Conservation (phyloP, 2,797 vertebrate species). For the Amblyraja radiata region DNA sequence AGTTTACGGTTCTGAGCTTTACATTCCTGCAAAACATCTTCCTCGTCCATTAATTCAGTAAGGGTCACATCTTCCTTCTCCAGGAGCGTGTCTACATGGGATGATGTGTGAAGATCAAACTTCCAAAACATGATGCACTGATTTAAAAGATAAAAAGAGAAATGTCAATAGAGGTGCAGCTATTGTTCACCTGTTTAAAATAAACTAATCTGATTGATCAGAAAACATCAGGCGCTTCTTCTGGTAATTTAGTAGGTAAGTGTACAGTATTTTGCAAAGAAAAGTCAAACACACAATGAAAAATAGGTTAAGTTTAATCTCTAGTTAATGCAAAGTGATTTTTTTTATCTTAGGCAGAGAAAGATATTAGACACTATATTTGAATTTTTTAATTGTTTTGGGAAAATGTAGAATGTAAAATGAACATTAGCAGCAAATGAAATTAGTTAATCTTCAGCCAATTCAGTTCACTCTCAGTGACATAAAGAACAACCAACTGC, state of each 20-base stretch:
- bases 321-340: not conserved
- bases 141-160: not conserved
- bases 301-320: not conserved
- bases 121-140: constrained; percentile 98
- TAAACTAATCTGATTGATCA: not conserved
- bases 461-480: too few relatives aligned
- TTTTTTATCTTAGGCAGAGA: not conserved
- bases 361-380: not conserved
- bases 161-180: not conserved
- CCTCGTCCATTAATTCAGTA: constrained; percentile 94
- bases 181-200: not conserved
- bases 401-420: not conserved
- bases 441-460: too few relatives aligned
- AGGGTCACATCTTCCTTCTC: constrained; percentile 95
- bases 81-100: constrained; percentile 94
- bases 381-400: not conserved
- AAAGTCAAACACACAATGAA: not conserved
- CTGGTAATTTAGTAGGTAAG: not conserved
- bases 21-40: constrained; percentile 94
- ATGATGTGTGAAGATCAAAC: constrained; percentile 97
- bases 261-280: not conserved
- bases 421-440: not conserved
- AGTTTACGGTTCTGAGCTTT: constrained; percentile 98
- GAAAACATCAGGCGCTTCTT: not conserved
- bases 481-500: too few relatives aligned